Base-by-base conservation (phyloP, 1,140 invertebrate species). In the Caenorhabditis briggsae region DNA sequence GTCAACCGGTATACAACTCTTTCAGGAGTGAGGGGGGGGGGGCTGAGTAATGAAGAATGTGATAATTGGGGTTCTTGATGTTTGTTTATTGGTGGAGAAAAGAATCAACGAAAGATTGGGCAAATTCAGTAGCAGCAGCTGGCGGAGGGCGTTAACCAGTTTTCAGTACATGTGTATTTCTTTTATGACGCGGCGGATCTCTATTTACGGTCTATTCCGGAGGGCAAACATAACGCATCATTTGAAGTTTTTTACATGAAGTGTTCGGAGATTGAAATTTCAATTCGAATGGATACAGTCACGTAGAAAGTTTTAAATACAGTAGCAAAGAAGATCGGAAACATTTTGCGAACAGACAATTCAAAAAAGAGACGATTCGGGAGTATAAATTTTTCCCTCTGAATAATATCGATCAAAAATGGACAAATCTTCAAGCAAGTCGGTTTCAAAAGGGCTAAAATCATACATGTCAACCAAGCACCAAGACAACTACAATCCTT, bases 21-120 rank as follows among this genome's bases (percentile, higher is more conserved):
- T 33, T 33, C 33, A 33, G 33, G 33, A 33, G 33, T 33, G n/a
- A 14, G 70, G 2, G 46, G 46, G n/a, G 33, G 70, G 2, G 46
- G 46, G n/a, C 46, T 78, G 70, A 78, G 70, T 78, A 78, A 78
- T 78, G 46, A 78, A 78, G 70, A 78, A 78, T 78, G 70, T 78
- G 70, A 78, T 78, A 78, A 78, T 78, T 78, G 46, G 70, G 64
- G 70, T 78, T 78, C 70, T 78, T 78, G 20, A 53, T 78, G 46
- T 78, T 78, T 78, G 70, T 78, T 78, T 78, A 53, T 78, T 50
- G 70, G 33, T 6, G 25, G 41, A 14, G 56, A 20, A 20, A 78
- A 78, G 46, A 78, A 78, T 78, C 43, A 78, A 78, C 70, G 70
- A 23, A 11, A 78, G 70, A 78, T 78, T 78, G 70, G 53, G 70